Evolutionary conservation across 2,888 invertebrate species (phyloP), one percentile per base, ranked within the genome.

Genomic region (Drosophila kanekoi): DNA sequence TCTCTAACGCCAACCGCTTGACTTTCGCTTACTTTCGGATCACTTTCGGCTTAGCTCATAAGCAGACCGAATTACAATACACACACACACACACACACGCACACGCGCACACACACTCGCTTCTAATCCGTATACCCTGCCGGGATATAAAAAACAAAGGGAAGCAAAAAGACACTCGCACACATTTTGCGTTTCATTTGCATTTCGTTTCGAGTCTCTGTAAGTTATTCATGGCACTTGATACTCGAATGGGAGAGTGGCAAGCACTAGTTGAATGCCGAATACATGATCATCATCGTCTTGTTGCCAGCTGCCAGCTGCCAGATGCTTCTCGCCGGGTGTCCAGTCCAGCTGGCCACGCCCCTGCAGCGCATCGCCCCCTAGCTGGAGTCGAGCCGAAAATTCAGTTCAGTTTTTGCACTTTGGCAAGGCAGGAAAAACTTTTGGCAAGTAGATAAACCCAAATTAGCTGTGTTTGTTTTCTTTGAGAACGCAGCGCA

Each of bases 391-490:
- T 51, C 41, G 33, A n/a, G 10, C 13, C 20, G 18, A 16, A 48
- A 44, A 63, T 63, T 63, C 61, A 20, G 45, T 43, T 47, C 40
- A 23, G 47, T 40, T 65, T 49, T 66, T 66, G 51, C 67, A 75
- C 63, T 69, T 69, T 52, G 64, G 61, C 49, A 37, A 49, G 23
- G 53, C 51, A 57, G 35, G 37, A 71, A 61, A 64, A 72, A 81
- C 58, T 56, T 83, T 72, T 68, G 47, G 44, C 53, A 67, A 51
- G 69, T 38, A 83, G 81, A 83, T 83, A 87, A 81, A 83, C 72
- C 84, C 85, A 84, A 83, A 83, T 83, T 83, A 83, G 81, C 85
- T 79, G 65, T 87, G 82, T 87, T 87, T 83, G 82, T 78, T 84
- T 83, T 84, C 79, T 64, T 72, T 78, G 64, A 63, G 76, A 81